These are phyloP conservation scores for Arion vulgaris DNA, from an alignment of 1,140 invertebrate species.

Conservation along the genomic window DNA sequence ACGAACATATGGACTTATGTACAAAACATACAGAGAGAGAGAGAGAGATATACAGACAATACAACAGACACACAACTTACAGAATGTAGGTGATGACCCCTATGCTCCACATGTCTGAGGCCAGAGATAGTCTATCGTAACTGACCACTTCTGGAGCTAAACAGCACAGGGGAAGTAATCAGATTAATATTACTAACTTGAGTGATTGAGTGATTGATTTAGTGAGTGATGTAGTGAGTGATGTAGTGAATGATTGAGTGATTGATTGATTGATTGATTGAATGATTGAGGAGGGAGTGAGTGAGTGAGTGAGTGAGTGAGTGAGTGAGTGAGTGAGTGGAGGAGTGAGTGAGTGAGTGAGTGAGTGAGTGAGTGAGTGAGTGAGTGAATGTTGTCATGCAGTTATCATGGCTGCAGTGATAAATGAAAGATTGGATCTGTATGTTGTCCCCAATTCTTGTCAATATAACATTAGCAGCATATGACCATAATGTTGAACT, in stretches of 20 bases:
- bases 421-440: no score
- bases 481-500: no score
- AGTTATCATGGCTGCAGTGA: no score
- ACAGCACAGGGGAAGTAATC: no score
- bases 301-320: neutral
- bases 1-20: conserved; percentile 14
- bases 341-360: neutral
- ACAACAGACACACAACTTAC: conserved; percentile 77
- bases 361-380: neutral
- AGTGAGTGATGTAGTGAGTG: no score
- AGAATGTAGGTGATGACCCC: conserved; percentile 94
- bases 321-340: neutral
- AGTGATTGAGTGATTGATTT: no score
- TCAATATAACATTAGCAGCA: no score
- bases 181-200: no score
- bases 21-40: neutral
- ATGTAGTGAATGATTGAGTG: no score
- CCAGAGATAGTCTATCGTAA: conserved; percentile 87
- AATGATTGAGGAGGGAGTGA: neutral
- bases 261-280: no score
- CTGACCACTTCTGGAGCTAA: conserved; percentile 90
- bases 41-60: neutral
- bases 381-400: neutral
- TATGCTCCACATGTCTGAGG: conserved; percentile 96
- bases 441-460: no score